phyloP scores from a whole-genome alignment of 2,797 vertebrate species.

The Epinephelus awoara region DNA sequence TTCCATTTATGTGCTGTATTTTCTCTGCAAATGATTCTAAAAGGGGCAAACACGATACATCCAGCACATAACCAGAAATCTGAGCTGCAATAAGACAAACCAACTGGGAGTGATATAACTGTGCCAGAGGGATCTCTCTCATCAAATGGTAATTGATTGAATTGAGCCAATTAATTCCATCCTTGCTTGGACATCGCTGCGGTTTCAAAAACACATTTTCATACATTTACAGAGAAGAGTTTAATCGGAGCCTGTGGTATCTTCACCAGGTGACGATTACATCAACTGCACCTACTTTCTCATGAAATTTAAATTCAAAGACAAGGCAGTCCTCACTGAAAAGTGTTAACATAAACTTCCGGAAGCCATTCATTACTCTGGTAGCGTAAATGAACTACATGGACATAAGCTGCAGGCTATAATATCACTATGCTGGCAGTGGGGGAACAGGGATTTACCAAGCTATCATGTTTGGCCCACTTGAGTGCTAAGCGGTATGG shows the following conservation, averaged over 20 bases:
- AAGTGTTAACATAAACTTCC: too few relatives aligned
- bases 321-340: not conserved
- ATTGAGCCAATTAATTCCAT: slow-evolving; percentile 23
- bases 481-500: slow-evolving; percentile 30
- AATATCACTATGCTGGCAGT: slow-evolving; percentile 25
- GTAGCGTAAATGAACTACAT: too few relatives aligned
- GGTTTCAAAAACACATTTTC: slow-evolving; percentile 18
- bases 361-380: too few relatives aligned
- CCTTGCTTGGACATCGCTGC: not conserved
- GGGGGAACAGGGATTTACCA: slow-evolving; percentile 27
- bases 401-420: not conserved
- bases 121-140: slow-evolving; percentile 19
- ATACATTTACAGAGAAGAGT: not conserved
- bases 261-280: not conserved
- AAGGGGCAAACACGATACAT: not conserved
- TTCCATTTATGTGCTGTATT: not conserved
- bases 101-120: slow-evolving; percentile 4
- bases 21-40: not conserved
- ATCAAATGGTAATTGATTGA: slow-evolving; percentile 34
- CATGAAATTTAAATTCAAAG: not conserved
- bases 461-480: slow-evolving; percentile 44
- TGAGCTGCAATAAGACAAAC: slow-evolving; percentile 23
- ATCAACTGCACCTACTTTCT: not conserved
- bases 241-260: not conserved
- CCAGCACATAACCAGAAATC: not conserved